These are phyloP conservation scores for Hirundichthys speculiger DNA, from an alignment of 2,113 vertebrate species.

Conservation along the genomic window DNA sequence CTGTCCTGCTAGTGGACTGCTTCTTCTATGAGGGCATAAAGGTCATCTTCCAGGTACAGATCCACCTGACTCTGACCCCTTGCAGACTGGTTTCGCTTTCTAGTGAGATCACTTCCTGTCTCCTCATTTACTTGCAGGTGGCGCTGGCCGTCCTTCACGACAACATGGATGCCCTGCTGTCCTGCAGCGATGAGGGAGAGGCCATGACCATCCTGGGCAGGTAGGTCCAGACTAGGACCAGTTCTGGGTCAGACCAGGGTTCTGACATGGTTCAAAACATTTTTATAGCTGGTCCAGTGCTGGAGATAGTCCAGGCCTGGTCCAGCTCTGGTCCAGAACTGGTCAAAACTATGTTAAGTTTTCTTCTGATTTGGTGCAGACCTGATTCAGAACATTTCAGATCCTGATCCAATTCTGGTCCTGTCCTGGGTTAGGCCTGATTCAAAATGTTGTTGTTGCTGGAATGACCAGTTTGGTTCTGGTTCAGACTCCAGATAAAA, in stretches of 20 bases:
- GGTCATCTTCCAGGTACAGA: conserved; percentile 87
- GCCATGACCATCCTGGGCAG: conserved; percentile 98
- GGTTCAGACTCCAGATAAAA: background rate
- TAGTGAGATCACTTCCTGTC: background rate
- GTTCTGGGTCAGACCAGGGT: background rate
- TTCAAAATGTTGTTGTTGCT: background rate
- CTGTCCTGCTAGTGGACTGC: conserved; percentile 93
- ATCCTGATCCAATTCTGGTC: too few relatives aligned
- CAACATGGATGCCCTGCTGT: conserved; percentile 90
- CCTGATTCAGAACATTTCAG: background rate
- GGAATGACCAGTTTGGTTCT: too few relatives aligned
- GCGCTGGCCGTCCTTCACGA: conserved; percentile 94
- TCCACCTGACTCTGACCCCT: background rate
- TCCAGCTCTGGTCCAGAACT: background rate
- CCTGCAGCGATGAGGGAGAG: conserved; percentile 93
- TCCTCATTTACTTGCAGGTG: conserved; percentile 67
- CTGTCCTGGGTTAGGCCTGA: background rate
- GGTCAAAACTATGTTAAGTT: too few relatives aligned
- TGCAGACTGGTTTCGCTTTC: background rate
- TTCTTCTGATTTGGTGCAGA: too few relatives aligned
- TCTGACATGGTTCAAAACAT: background rate
- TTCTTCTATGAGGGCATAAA: conserved; percentile 99
- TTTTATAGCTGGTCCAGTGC: background rate
- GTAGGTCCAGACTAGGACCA: conserved; percentile 61
- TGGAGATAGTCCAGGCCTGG: too few relatives aligned